Conservation (phyloP, 1,140 invertebrate genomes). For the Drosophila ercepeae region DNA sequence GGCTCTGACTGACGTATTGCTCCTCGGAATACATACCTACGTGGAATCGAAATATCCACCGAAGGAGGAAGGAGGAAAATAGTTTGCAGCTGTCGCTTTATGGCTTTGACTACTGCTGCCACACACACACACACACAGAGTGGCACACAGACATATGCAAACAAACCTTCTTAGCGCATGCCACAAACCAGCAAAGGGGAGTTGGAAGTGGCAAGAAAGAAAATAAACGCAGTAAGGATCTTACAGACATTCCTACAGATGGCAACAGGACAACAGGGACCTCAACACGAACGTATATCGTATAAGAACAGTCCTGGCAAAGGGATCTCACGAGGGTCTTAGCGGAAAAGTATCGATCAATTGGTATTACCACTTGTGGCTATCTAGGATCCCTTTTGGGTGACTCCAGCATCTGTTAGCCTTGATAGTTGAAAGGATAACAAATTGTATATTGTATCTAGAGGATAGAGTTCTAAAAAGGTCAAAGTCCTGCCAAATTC, state of each 20-base stretch:
- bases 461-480: neutral
- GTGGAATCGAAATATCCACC: neutral
- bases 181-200: conserved; percentile 46
- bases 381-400: neutral
- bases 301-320: conserved; percentile 29
- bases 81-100: conserved; percentile 74
- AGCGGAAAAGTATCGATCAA: conserved; percentile 16
- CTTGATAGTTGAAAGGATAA: neutral
- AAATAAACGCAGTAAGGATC: conserved; percentile 26
- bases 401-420: conserved; percentile 18
- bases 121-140: conserved; percentile 3
- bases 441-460: no score
- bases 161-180: conserved; percentile 47
- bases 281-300: conserved; percentile 1
- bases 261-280: conserved; percentile 23
- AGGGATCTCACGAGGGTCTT: neutral
- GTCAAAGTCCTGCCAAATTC: no score
- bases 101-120: conserved; percentile 25
- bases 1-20: conserved; percentile 38
- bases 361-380: conserved; percentile 6
- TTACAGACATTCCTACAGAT: conserved; percentile 44
- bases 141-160: conserved; percentile 2
- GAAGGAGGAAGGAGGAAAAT: conserved; percentile 29
- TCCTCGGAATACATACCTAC: conserved; percentile 3
- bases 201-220: conserved; percentile 16